These are phyloP conservation scores for Macrophya annulata DNA, from an alignment of 2,888 invertebrate genomes.

Conservation along the genomic window DNA sequence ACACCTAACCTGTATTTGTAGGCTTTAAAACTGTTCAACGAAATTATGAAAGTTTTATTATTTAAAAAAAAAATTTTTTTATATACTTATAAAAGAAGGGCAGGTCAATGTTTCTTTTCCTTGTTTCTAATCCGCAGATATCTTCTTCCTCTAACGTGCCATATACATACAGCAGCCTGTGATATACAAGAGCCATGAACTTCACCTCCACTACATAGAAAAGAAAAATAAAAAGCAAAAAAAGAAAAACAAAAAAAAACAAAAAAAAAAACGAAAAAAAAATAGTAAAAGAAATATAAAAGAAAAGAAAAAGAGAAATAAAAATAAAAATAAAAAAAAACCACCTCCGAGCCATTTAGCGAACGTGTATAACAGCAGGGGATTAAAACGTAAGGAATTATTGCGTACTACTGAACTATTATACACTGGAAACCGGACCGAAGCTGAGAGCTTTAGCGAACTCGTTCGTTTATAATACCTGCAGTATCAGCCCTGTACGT, in stretches of 20 bases:
- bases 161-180: slow-evolving; percentile 76
- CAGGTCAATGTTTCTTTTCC: slow-evolving; percentile 33
- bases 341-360: not conserved
- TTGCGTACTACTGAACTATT: slow-evolving; percentile 1
- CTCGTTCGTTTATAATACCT: not conserved
- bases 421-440: not conserved
- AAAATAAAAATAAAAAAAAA: not conserved
- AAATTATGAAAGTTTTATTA: not conserved
- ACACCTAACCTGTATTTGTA: too few relatives aligned
- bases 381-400: not conserved
- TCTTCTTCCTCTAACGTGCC: slow-evolving; percentile 74
- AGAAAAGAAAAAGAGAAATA: not conserved
- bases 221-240: not conserved
- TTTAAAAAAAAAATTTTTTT: slow-evolving; percentile 45
- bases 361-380: not conserved
- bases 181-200: slow-evolving; percentile 67
- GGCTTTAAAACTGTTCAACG: not conserved
- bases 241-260: not conserved
- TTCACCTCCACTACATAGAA: slow-evolving; percentile 1
- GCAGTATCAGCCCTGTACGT: not conserved
- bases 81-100: not conserved
- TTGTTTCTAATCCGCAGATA: slow-evolving; percentile 66
- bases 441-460: not conserved
- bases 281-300: not conserved
- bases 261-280: not conserved